phyloP scores from a whole-genome alignment of 2,113 vertebrate genomes.

The Rynchops niger region DNA sequence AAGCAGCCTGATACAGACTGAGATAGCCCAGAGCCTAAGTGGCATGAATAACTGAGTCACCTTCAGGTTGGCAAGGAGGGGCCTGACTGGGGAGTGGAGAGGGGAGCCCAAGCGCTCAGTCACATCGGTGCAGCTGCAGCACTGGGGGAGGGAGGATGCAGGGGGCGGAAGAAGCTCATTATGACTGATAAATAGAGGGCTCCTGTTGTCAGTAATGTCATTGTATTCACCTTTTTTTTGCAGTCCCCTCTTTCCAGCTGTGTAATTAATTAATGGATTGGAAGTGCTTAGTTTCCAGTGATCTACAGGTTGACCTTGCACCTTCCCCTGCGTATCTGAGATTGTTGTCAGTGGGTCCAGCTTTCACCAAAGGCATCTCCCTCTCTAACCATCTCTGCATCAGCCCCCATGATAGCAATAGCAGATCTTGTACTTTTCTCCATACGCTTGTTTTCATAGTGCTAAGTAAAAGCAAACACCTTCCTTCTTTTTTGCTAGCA shows the following conservation, averaged over 20 bases:
- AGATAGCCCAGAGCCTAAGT: neutral
- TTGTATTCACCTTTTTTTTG: slow-evolving; percentile 61
- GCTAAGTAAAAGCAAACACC: neutral
- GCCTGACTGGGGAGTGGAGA: neutral
- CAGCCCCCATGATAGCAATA: neutral
- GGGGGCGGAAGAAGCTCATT: slow-evolving; percentile 47
- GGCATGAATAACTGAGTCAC: slow-evolving; percentile 34
- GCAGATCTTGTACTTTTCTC: neutral
- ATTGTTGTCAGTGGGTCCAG: neutral
- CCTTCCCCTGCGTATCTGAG: neutral
- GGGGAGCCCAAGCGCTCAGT: slow-evolving; percentile 38
- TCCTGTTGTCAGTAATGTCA: slow-evolving; percentile 65
- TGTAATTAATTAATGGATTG: slow-evolving; percentile 71
- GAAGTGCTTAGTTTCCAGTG: slow-evolving; percentile 56
- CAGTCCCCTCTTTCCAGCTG: slow-evolving; percentile 69
- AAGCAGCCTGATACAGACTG: neutral
- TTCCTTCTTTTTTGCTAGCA: neutral
- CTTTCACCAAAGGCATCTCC: neutral
- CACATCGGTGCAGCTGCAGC: slow-evolving; percentile 61
- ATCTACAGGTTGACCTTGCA: slow-evolving; percentile 69
- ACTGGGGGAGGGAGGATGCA: slow-evolving; percentile 54
- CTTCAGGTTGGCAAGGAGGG: slow-evolving; percentile 13
- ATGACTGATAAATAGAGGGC: slow-evolving; percentile 71
- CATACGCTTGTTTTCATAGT: neutral
- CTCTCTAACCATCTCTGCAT: neutral